Evolutionary conservation across 2,797 vertebrate genomes (phyloP).

Genomic region (Cygnus olor): DNA sequence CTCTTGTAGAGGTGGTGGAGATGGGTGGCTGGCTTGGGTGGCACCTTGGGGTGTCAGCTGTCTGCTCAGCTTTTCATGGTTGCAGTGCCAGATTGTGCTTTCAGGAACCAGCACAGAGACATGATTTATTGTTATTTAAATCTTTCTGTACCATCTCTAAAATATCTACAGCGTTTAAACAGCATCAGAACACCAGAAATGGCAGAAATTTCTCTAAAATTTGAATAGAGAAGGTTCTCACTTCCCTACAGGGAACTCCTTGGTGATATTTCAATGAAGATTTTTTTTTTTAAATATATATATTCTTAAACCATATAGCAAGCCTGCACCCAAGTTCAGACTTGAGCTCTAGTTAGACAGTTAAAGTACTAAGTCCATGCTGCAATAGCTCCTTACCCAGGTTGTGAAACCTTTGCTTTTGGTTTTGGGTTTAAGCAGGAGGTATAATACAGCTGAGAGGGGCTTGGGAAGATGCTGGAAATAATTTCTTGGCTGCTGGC

Average conservation of each 20-base stretch:
- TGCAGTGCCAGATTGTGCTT: background rate
- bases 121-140: background rate
- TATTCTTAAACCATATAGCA: background rate
- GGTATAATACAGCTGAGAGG: background rate
- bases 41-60: background rate
- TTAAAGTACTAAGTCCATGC: background rate
- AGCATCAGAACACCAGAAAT: background rate
- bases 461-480: background rate
- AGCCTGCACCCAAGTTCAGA: background rate
- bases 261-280: background rate
- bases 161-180: background rate
- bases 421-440: background rate
- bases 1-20: rapidly evolving
- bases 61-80: background rate
- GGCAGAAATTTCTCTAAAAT: background rate
- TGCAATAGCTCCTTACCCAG: background rate
- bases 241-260: background rate
- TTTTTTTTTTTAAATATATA: background rate
- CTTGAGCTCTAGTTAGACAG: background rate
- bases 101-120: background rate
- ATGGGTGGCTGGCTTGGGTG: background rate
- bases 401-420: background rate
- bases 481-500: background rate
- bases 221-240: background rate
- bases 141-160: background rate